A percentile compares a stretch with the other conserved stretches of the same genome.
phyloP scores from a whole-genome alignment of 2,888 invertebrate genomes.

The Campopleginae sp. region DNA sequence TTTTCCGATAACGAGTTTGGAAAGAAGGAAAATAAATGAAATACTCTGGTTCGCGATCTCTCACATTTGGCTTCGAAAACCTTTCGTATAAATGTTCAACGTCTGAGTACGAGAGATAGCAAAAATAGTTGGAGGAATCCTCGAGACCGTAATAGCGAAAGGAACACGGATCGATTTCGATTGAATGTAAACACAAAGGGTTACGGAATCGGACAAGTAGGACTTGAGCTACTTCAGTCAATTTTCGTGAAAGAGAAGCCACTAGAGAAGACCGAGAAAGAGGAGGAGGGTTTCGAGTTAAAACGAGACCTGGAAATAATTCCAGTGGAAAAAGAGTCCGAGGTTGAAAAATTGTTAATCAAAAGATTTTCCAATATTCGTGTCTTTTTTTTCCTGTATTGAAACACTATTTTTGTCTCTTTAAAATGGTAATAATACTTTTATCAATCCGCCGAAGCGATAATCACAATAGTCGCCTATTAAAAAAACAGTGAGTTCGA shows the following conservation, averaged over 20 bases:
- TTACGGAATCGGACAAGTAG: background rate
- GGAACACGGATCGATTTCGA: conserved; percentile 43
- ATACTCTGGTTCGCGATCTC: background rate
- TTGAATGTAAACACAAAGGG: conserved; percentile 27
- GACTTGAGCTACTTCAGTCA: background rate
- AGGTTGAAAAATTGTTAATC: background rate
- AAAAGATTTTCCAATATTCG: background rate
- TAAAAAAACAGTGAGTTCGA: background rate
- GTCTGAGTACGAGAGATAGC: background rate
- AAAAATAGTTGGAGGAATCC: conserved; percentile 18
- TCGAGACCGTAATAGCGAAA: conserved; percentile 28
- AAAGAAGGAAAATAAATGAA: background rate
- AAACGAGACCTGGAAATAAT: conserved; percentile 15
- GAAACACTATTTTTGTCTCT: background rate
- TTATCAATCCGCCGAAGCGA: background rate
- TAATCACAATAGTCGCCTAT: background rate
- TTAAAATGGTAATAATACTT: background rate
- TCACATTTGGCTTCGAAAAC: conserved; percentile 3
- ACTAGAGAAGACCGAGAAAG: background rate
- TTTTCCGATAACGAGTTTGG: background rate
- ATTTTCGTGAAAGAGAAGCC: background rate
- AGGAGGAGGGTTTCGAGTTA: background rate
- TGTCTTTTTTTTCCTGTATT: background rate
- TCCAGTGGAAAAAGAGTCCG: background rate
- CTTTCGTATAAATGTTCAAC: background rate